phyloP scores from a whole-genome alignment of 2,888 invertebrate genomes.

The Andrena haemorrhoa region DNA sequence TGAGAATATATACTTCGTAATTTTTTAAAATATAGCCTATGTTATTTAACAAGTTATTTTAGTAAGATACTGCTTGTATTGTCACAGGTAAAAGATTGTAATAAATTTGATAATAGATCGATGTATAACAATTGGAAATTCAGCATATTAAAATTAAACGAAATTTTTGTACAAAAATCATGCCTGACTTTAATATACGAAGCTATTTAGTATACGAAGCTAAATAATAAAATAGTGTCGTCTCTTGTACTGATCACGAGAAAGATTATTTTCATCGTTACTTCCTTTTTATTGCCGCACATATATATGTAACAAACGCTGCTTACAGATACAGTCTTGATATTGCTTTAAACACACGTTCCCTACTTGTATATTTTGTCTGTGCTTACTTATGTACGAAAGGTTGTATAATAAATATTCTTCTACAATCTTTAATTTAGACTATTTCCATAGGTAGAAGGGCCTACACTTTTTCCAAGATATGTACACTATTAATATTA shows the following conservation, averaged over 20 bases:
- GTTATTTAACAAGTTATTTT: conserved; percentile 49
- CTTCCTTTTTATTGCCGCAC: conserved; percentile 55
- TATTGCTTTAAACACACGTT: conserved; percentile 45
- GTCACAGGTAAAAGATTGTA: conserved; percentile 44
- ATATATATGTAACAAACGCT: conserved; percentile 46
- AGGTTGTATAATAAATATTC: conserved; percentile 63
- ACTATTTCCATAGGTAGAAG: conserved; percentile 48
- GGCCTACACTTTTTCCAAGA: conserved; percentile 38
- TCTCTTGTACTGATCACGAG: conserved; percentile 53
- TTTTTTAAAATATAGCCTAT: conserved; percentile 46
- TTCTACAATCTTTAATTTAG: conserved; percentile 60
- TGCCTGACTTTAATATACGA: conserved; percentile 51
- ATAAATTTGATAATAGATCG: conserved; percentile 52
- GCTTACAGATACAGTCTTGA: conserved; percentile 46
- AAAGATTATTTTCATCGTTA: conserved; percentile 54
- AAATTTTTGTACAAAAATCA: conserved; percentile 59
- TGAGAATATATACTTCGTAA: conserved; percentile 55
- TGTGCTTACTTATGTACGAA: conserved; percentile 58
- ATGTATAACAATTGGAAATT: conserved; percentile 47
- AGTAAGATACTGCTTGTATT: conserved; percentile 49
- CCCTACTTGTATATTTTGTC: conserved; percentile 53
- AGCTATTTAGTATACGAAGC: conserved; percentile 43
- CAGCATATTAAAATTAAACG: conserved; percentile 40
- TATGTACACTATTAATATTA: conserved; percentile 27
- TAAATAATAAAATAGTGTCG: conserved; percentile 39